Conservation (phyloP, 2,888 invertebrate genomes). For the Tetragonula carbonaria region DNA sequence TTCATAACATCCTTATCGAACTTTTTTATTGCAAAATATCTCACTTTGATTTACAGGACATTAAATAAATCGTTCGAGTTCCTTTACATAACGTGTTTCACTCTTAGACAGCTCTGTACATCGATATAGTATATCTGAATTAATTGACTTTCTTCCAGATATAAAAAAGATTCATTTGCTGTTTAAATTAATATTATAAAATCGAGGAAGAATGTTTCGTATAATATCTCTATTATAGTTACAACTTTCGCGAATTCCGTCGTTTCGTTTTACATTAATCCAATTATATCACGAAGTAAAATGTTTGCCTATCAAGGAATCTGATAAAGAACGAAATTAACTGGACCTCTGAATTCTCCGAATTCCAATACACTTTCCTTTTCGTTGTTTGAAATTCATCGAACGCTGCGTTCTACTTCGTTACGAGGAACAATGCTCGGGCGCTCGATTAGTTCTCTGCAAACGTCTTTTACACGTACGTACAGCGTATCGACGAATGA, state of each 20-base stretch:
- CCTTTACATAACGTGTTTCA: not conserved
- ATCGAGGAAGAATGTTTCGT: not conserved
- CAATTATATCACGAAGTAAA: not conserved
- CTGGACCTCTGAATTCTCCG: too few species aligned
- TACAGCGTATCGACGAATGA: not conserved
- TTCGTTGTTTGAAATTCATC: slow-evolving; percentile 7
- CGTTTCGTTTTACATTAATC: not conserved
- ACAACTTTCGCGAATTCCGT: not conserved
- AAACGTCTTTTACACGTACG: not conserved
- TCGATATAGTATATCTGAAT: not conserved
- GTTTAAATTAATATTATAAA: not conserved
- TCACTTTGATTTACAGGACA: not conserved
- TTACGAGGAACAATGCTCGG: slow-evolving; percentile 2
- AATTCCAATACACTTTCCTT: not conserved
- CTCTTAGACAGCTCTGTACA: not conserved
- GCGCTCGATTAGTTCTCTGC: not conserved
- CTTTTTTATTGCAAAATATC: not conserved
- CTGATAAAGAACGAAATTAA: not conserved
- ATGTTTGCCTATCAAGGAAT: not conserved
- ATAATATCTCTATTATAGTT: not conserved
- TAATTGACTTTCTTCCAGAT: not conserved
- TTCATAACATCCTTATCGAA: not conserved
- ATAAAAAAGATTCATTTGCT: too few species aligned
- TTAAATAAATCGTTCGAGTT: not conserved
- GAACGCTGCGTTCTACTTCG: not conserved